phyloP scores from a whole-genome alignment of 2,113 vertebrate species.

The Equus quagga region DNA sequence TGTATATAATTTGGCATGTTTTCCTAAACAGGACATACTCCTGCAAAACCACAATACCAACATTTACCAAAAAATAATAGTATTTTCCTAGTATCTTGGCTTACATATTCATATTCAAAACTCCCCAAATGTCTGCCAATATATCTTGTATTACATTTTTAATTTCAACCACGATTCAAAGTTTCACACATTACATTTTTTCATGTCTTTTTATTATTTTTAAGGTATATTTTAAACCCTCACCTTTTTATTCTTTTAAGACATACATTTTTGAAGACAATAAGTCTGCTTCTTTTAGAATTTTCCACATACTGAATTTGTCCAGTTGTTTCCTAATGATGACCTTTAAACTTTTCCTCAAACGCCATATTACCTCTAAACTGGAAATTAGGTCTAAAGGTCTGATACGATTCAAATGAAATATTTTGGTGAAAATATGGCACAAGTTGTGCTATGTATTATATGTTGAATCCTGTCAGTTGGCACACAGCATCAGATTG shows the following conservation, averaged over 20 bases:
- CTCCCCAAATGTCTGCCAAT: background rate
- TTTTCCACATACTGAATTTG: background rate
- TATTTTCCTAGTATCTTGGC: background rate
- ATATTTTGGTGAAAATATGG: background rate
- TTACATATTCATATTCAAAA: background rate
- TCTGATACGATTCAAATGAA: background rate
- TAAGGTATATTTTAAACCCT: background rate
- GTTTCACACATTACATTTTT: background rate
- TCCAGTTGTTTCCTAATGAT: background rate
- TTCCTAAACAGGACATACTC: background rate
- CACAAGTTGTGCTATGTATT: background rate
- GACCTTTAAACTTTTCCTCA: background rate
- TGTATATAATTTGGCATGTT: background rate
- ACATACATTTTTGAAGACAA: background rate
- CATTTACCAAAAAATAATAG: background rate
- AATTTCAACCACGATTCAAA: background rate
- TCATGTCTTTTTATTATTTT: background rate
- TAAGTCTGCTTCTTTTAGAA: background rate
- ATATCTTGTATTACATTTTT: background rate
- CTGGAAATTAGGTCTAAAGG: background rate
- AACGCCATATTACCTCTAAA: background rate
- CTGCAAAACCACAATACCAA: background rate
- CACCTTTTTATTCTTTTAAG: background rate
- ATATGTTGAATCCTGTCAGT: background rate
- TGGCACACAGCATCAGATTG: background rate